These are phyloP conservation scores for Diadophis punctatus DNA, from an alignment of 2,113 vertebrate species.

Conservation along the genomic window DNA sequence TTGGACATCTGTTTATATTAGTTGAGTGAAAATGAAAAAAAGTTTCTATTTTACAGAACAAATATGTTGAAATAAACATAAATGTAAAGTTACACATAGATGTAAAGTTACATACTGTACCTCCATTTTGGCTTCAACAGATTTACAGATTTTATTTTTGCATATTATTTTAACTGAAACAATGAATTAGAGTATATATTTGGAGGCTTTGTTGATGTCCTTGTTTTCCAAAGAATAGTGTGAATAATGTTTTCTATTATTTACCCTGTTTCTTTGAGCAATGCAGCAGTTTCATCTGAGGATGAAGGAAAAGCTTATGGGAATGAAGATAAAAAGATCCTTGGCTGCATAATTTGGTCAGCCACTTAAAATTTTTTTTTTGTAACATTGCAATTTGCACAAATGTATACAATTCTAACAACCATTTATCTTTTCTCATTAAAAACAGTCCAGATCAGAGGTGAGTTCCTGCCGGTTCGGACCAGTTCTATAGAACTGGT, in stretches of 20 bases:
- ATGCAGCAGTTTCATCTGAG: not conserved
- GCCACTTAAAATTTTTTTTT: not conserved
- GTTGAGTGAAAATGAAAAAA: not conserved
- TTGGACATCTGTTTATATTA: not conserved
- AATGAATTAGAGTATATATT: not conserved
- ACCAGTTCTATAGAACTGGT: too few species aligned
- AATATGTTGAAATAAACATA: not conserved
- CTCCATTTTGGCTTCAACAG: not conserved
- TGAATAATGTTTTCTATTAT: not conserved
- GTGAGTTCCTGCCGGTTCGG: too few species aligned
- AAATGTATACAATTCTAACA: not conserved
- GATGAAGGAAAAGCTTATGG: not conserved
- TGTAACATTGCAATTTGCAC: not conserved
- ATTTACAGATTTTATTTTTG: not conserved
- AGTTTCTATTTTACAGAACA: not conserved
- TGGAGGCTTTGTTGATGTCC: not conserved
- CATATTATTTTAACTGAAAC: not conserved
- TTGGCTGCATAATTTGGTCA: not conserved
- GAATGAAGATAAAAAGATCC: conserved; percentile 4
- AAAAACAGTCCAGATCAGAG: too few species aligned
- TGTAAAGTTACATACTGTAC: not conserved
- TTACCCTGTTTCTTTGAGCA: conserved; percentile 2
- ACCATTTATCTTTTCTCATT: not conserved
- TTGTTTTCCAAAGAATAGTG: not conserved
- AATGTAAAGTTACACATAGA: not conserved